Base-by-base conservation (phyloP, 2,797 vertebrate species). In the Acanthornis magna region DNA sequence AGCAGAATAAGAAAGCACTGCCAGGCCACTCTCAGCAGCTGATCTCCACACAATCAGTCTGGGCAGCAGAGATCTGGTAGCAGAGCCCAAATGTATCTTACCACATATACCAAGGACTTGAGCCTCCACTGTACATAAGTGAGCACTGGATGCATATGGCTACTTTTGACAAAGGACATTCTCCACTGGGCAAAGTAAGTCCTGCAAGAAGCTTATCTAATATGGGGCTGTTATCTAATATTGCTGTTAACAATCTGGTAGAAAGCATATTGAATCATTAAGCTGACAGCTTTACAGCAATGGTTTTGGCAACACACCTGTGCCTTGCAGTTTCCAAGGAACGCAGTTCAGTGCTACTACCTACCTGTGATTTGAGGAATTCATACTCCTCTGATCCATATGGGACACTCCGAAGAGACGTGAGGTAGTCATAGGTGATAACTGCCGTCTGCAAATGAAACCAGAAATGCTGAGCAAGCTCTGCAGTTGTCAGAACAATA, bases 391-490 rank as follows among this genome's bases (percentile, higher is more conserved):
- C 98, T 30, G 99, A 98, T 89, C 98, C 99, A 0, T 97, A 96
- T 0, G 98, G 98, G 89, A 99, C 97, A 5, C 97, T 95, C 96
- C 96, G 98, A 86, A 99, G 98, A 45, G 99, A 97, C 6, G 98
- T 98, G 93, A 99, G 97, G 90, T 99, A 99, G 97, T 99, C 99
- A 18, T 98, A 99, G 94, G 98, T 99, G 98, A 99, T 99, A 88
- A 98, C 95, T 26, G 98, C 98, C 0, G 99, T 99, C 99, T 99
- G 97, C 73, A 98, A 97, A 95, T 32, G 70, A 96, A 97, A 83
- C 18, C 65, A 73, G 36, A 96, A 85, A 91, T 13, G 62, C 67
- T 93, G 40, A 79, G 61, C 19, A 90, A 71, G 34, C 25, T 85
- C 50, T 73, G 38, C 34, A 88, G 34, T 51, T 85, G 80, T 13